Conservation (phyloP, 2,888 invertebrate species). For the Mythimna loreyi region DNA sequence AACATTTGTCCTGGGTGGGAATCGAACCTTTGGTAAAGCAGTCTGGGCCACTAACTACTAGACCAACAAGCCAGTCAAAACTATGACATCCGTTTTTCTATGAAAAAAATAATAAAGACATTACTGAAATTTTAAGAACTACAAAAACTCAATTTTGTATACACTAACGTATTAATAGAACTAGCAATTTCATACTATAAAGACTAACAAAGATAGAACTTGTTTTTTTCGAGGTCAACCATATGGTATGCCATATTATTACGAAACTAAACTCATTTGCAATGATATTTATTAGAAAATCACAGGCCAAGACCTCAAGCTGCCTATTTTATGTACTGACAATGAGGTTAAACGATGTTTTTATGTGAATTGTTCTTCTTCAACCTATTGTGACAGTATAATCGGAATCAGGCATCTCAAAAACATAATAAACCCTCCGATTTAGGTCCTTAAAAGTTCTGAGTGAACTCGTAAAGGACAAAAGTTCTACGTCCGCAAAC, state of each 20-base stretch:
- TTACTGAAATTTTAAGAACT: conserved; percentile 11
- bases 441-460: conserved; percentile 4
- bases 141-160: background rate
- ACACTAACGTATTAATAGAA: conserved; percentile 16
- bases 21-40: too few relatives aligned
- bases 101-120: conserved; percentile 23
- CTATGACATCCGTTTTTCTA: too few relatives aligned
- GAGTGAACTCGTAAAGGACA: background rate
- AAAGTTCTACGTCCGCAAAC: conserved; percentile 17
- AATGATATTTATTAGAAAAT: too few relatives aligned
- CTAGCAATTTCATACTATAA: conserved; percentile 11
- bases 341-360: conserved; percentile 13
- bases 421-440: conserved; percentile 5
- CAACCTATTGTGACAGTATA: background rate
- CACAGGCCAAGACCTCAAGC: conserved; percentile 16
- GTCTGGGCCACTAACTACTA: too few relatives aligned
- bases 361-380: conserved; percentile 16
- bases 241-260: conserved; percentile 16
- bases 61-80: too few relatives aligned
- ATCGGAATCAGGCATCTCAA: background rate
- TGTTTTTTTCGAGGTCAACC: conserved; percentile 29
- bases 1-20: too few relatives aligned
- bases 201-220: conserved; percentile 15
- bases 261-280: conserved; percentile 20
- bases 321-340: conserved; percentile 30